phyloP scores from a whole-genome alignment of 2,888 invertebrate species.

The Peribatodes rhomboidaria region DNA sequence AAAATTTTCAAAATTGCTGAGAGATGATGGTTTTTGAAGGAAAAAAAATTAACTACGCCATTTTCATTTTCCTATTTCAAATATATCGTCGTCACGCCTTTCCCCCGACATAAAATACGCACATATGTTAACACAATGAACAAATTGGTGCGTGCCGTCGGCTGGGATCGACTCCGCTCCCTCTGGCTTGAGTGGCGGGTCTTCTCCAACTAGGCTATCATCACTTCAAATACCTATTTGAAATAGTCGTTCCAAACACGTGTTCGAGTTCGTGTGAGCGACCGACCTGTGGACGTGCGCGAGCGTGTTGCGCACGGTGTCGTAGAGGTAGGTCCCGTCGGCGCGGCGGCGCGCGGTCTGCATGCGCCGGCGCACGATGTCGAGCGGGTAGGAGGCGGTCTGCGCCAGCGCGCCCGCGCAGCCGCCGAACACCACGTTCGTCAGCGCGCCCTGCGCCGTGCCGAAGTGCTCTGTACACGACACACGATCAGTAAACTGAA shows the following conservation, averaged over 20 bases:
- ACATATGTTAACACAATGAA: too few relatives aligned
- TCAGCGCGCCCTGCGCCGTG: conserved; percentile 73
- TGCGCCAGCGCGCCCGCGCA: conserved; percentile 97
- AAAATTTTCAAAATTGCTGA: too few relatives aligned
- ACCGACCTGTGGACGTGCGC: conserved; percentile 89
- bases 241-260: neutral
- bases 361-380: conserved; percentile 91
- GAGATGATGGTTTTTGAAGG: too few relatives aligned
- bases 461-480: conserved; percentile 61
- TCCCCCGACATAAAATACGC: too few relatives aligned
- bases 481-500: too few relatives aligned
- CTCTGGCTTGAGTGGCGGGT: too few relatives aligned
- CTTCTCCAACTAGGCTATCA: too few relatives aligned
- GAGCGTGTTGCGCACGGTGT: conserved; percentile 89
- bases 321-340: conserved; percentile 83
- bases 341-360: conserved; percentile 87
- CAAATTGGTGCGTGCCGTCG: too few relatives aligned
- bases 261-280: neutral
- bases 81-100: too few relatives aligned
- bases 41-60: too few relatives aligned
- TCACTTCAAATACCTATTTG: neutral
- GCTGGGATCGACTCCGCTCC: too few relatives aligned
- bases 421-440: conserved; percentile 94
- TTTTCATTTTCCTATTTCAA: too few relatives aligned
- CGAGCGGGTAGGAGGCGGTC: conserved; percentile 98